phyloP scores from a whole-genome alignment of 2,797 vertebrate genomes.

The Myoxocephalus aenaeus region DNA sequence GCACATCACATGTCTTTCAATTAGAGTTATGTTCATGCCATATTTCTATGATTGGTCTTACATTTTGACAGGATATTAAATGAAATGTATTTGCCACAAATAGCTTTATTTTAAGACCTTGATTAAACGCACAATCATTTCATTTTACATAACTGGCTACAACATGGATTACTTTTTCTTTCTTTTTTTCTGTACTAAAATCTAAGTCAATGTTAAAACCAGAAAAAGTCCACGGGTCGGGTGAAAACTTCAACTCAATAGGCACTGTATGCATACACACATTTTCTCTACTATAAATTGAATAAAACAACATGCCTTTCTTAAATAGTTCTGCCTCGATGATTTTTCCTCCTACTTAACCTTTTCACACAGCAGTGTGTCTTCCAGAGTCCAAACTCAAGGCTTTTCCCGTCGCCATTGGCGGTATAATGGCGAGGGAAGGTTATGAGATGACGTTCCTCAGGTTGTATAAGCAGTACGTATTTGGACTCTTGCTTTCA shows the following conservation, averaged over 20 bases:
- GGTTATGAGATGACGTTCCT: not conserved
- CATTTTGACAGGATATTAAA: not conserved
- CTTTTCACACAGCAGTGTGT: not conserved
- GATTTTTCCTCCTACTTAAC: not conserved
- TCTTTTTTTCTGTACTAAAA: not conserved
- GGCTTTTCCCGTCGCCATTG: not conserved
- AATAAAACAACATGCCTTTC: slow-evolving; percentile 34
- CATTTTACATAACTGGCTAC: not conserved
- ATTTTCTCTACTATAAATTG: slow-evolving; percentile 15
- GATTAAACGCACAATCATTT: not conserved
- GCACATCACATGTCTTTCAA: not conserved
- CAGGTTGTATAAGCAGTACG: slow-evolving; percentile 27
- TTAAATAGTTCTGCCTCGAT: not conserved
- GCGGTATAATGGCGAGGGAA: not conserved
- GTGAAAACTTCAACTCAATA: not conserved
- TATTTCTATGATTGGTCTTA: not conserved
- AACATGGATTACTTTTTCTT: not conserved
- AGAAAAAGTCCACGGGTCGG: fast-evolving
- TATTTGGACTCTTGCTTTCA: not conserved
- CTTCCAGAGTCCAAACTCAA: slow-evolving; percentile 1
- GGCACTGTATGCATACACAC: not conserved
- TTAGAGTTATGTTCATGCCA: too few species aligned
- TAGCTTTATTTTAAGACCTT: not conserved
- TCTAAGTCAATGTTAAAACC: not conserved
- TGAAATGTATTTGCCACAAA: not conserved